Evolutionary conservation across 1,140 invertebrate genomes (phyloP), one percentile per base, ranked within the genome.

Genomic region (Telenomus remus): DNA sequence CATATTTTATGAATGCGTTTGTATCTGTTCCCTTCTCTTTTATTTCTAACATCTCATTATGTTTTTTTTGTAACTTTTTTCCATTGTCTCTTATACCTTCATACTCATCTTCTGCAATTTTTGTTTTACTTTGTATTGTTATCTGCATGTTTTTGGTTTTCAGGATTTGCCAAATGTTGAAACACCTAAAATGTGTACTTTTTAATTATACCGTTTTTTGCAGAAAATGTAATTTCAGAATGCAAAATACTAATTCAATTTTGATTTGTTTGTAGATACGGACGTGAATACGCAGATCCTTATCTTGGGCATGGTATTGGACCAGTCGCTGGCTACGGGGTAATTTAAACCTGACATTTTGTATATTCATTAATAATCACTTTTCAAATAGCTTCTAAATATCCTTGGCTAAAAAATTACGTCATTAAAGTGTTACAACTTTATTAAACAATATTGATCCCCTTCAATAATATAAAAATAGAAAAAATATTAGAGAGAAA

Each of bases 241-340:
- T 39, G 3, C 9, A 9, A 11, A n/a, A n/a, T n/a, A 39, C 19
- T 39, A 39, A 11, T 39, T 39, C 9, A 9, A 39, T 39, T 11
- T 9, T 39, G 2, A 39, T 39, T 39, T n/a, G n/a, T 79, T 90
- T 90, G 63, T 88, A 96, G 95, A 79, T 97, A 96, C 86, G 95
- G 94, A 64, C 91, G 96, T 85, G 96, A 97, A 85, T 97, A 96
- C 85, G 93, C 95, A 81, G 96, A 98, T 89, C 95, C 96, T 61
- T 98, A 98, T 89, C 90, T 98, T 82, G 95, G 96, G 84, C 96
- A 98, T 89, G 94, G 95, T 80, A 97, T 98, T 87, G 97, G 96
- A 88, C 97, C 97, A 79, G 95, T 98, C 75, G 93, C 97, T 66
- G 96, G 96, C 82, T 98, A 98, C 89, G 96, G 96, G 91, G 96